These are phyloP conservation scores for Dendrocincla tyrannina DNA, from an alignment of 2,797 vertebrate genomes.

Conservation along the genomic window DNA sequence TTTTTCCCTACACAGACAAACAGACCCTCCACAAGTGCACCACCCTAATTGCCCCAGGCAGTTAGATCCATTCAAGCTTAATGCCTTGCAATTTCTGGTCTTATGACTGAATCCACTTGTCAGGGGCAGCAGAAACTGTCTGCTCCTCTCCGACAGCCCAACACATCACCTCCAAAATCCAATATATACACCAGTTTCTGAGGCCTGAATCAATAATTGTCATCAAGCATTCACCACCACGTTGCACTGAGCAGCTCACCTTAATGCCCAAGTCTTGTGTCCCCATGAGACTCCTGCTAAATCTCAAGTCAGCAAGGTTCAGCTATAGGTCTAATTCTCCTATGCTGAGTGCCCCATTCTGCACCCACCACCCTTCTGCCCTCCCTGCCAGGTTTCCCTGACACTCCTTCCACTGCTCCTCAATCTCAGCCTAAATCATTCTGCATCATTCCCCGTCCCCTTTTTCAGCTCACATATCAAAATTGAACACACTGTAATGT, in stretches of 20 bases:
- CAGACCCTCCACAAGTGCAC: neutral
- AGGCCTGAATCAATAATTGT: neutral
- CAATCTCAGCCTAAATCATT: neutral
- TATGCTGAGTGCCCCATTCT: neutral
- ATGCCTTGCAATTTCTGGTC: neutral
- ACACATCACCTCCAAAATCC: conserved; percentile 33
- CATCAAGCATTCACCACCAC: conserved; percentile 9
- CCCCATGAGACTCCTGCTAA: neutral
- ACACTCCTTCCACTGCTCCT: neutral
- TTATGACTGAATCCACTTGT: neutral
- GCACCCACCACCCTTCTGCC: neutral
- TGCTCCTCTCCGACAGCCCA: neutral
- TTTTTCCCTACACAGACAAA: neutral
- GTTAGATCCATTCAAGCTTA: neutral
- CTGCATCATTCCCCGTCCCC: neutral
- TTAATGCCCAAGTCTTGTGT: neutral
- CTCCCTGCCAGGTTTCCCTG: neutral
- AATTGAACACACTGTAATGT: neutral
- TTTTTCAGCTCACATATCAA: neutral
- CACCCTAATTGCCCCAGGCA: neutral
- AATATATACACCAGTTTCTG: neutral
- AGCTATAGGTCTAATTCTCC: neutral
- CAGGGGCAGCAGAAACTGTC: neutral
- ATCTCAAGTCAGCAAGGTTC: neutral
- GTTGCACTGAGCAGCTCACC: neutral